phyloP scores from a whole-genome alignment of 2,797 vertebrate genomes.

The Cryptoblepharus egeriae region DNA sequence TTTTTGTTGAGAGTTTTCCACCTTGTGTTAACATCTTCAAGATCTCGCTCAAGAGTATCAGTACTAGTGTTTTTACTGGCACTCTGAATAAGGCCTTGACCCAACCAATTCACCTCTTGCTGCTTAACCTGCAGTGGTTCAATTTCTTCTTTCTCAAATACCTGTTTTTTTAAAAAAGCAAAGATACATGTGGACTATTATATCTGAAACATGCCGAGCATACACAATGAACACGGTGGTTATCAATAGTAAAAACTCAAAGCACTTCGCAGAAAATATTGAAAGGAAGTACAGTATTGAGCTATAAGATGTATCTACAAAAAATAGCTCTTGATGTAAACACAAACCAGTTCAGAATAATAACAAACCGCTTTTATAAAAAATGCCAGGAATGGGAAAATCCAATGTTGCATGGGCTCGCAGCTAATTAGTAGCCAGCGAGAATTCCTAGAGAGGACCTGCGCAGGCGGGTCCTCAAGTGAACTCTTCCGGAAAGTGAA shows the following conservation, averaged over 20 bases:
- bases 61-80: constrained; percentile 89
- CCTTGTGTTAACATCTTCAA: constrained; percentile 87
- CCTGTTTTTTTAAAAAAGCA: constrained; percentile 75
- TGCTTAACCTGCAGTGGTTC: constrained; percentile 91
- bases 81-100: constrained; percentile 93
- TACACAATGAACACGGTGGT: constrained; percentile 13
- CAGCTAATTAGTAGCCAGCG: too few relatives aligned
- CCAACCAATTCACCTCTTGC: constrained; percentile 91
- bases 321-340: constrained; percentile 10
- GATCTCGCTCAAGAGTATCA: constrained; percentile 87
- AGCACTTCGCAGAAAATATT: not conserved
- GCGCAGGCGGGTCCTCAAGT: too few relatives aligned
- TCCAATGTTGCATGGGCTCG: too few relatives aligned
- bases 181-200: constrained; percentile 21
- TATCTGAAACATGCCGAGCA: constrained; percentile 5
- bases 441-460: too few relatives aligned
- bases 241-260: not conserved
- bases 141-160: constrained; percentile 95
- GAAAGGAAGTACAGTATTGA: constrained; percentile 1
- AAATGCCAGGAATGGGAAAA: too few relatives aligned
- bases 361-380: not conserved
- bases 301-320: not conserved
- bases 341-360: constrained; percentile 19
- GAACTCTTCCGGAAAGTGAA: too few relatives aligned
- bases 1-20: constrained; percentile 99